Evolutionary conservation across 2,113 vertebrate genomes (phyloP), one percentile per base, ranked within the genome.

Genomic region (Abramis brama): DNA sequence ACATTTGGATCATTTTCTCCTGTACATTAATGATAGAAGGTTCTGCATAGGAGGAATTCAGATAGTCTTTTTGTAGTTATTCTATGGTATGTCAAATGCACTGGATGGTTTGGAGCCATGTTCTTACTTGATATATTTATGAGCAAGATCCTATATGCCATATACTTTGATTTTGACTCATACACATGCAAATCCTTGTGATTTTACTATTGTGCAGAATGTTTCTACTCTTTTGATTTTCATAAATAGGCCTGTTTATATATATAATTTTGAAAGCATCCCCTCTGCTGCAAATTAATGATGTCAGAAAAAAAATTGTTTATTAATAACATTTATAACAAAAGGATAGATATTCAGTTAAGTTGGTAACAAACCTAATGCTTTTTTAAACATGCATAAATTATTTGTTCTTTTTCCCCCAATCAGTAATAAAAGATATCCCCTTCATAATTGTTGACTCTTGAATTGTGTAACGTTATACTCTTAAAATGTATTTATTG

Each of bases 81-180:
- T 83, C 25, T 83, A 57, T 59, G 45, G 23, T 68, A 66, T 59
- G 82, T 83, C 82, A 83, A 36, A 73, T 74, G 82, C 82, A 83
- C 82, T 83, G 82, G 82, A 83, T 73, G 68, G 80, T 70, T 70
- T n/a, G 45, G 45, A 82, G 64, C 80, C 19, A 33, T 36, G n/a
- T 83, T 83, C 50, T 55, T 73, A 43, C 66, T 55, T 83, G 21
- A 83, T 21, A 5, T 70, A 25, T 82, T 82, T n/a, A 82, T 82
- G 62, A 71, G 12, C 64, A 55, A 82, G 80, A 82, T 39, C 30
- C 82, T 27, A 59, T 59, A 83, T 73, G 68, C 68, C 82, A 73
- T 83, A 74, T 57, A 59, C 23, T 43, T 70, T 52, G 13, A 82
- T 66, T 83, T 83, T 59, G 47, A 57, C 68, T 59, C 33, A 19